Percentiles rank a stretch among this genome's conserved stretches.
These are phyloP conservation scores for Elysia crispata DNA, from an alignment of 2,888 invertebrate genomes.

Conservation along the genomic window DNA sequence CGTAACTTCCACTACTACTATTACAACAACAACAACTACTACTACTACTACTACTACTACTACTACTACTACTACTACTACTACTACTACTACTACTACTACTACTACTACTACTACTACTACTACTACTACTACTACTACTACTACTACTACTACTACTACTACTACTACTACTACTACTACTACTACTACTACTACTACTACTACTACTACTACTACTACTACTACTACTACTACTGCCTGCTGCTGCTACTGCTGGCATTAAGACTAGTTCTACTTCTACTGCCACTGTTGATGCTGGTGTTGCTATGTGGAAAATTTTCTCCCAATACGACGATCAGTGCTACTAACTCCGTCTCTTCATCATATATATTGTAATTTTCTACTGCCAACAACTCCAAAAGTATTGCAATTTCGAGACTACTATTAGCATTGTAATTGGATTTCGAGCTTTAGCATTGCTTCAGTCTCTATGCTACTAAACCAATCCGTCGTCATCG, in stretches of 20 bases:
- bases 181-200: conserved; percentile 33
- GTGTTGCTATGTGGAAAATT: no score
- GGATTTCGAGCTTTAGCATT: no score
- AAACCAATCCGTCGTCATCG: no score
- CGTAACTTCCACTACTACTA: no score
- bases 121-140: conserved; percentile 30
- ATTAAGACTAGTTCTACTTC: conserved; percentile 42
- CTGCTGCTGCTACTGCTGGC: conserved; percentile 13
- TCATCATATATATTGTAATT: neutral
- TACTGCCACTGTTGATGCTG: conserved; percentile 1
- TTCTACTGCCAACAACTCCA: no score
- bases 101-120: conserved; percentile 29
- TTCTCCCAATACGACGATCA: neutral
- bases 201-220: conserved; percentile 31
- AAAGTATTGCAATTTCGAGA: no score
- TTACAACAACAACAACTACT: no score
- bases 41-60: no score
- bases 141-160: conserved; percentile 32
- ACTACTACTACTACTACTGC: conserved; percentile 34
- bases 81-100: neutral
- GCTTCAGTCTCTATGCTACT: no score
- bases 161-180: conserved; percentile 36
- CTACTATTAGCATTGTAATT: no score
- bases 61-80: neutral
- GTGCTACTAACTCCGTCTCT: neutral